Percentiles rank a stretch among this genome's conserved stretches.
These are phyloP conservation scores for Erethizon dorsatum DNA, from an alignment of 2,797 vertebrate genomes.

Conservation along the genomic window DNA sequence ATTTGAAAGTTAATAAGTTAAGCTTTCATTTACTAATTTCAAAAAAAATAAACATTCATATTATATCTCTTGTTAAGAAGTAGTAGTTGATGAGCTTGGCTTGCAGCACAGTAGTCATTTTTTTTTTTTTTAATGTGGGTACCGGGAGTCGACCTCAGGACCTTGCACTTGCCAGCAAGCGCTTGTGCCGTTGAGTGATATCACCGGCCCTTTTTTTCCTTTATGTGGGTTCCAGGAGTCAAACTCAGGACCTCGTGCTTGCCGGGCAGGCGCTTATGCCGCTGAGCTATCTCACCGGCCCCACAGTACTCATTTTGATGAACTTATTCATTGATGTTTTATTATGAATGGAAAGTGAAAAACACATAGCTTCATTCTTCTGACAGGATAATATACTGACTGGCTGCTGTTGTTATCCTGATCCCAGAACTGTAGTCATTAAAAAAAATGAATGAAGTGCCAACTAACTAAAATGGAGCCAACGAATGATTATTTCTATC, in stretches of 20 bases:
- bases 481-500: not conserved
- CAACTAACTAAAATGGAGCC: not conserved
- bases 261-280: too few relatives aligned
- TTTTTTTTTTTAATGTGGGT: too few relatives aligned
- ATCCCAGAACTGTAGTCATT: not conserved
- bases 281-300: too few relatives aligned
- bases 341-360: constrained; percentile 15
- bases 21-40: not conserved
- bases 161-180: too few relatives aligned
- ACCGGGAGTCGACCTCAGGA: too few relatives aligned
- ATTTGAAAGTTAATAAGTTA: constrained; percentile 16
- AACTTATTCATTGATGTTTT: not conserved
- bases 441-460: not conserved
- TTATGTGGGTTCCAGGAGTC: too few relatives aligned
- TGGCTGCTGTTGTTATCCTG: not conserved
- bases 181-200: too few relatives aligned
- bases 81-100: not conserved
- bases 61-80: not conserved
- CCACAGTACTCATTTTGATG: not conserved
- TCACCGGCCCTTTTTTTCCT: too few relatives aligned
- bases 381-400: not conserved
- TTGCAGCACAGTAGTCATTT: not conserved
- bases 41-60: not conserved
- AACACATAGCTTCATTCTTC: not conserved
- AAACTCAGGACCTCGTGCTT: too few relatives aligned